phyloP scores from a whole-genome alignment of 2,888 invertebrate genomes.

The Apodemia mormo region DNA sequence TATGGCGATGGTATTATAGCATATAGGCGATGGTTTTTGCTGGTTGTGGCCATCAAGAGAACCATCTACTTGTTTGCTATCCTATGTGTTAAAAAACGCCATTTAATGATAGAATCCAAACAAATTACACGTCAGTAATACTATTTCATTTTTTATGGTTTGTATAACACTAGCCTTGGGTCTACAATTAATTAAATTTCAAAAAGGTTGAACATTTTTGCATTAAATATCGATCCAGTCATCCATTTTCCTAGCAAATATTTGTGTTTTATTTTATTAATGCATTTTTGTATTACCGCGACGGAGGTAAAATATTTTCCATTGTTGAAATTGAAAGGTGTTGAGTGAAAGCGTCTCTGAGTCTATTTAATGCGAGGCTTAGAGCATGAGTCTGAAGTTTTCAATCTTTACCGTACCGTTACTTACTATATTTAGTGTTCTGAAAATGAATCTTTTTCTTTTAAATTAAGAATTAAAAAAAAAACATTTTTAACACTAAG shows the following conservation, averaged over 20 bases:
- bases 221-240: background rate
- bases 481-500: background rate
- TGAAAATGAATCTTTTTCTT: background rate
- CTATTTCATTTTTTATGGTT: no score
- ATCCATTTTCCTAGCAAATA: background rate
- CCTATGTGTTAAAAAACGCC: no score
- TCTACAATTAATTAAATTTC: no score
- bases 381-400: background rate
- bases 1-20: no score
- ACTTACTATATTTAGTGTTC: background rate
- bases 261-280: constrained; percentile 1
- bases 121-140: no score
- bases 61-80: no score
- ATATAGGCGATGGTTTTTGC: no score
- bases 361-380: constrained; percentile 12
- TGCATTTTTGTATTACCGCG: constrained; percentile 2
- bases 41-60: no score
- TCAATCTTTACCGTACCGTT: background rate
- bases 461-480: background rate
- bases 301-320: background rate
- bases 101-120: no score
- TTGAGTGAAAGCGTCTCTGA: background rate
- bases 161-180: no score
- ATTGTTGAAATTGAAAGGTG: background rate
- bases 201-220: background rate